phyloP scores from a whole-genome alignment of 2,888 invertebrate species.

The Ormyrus nitidulus region DNA sequence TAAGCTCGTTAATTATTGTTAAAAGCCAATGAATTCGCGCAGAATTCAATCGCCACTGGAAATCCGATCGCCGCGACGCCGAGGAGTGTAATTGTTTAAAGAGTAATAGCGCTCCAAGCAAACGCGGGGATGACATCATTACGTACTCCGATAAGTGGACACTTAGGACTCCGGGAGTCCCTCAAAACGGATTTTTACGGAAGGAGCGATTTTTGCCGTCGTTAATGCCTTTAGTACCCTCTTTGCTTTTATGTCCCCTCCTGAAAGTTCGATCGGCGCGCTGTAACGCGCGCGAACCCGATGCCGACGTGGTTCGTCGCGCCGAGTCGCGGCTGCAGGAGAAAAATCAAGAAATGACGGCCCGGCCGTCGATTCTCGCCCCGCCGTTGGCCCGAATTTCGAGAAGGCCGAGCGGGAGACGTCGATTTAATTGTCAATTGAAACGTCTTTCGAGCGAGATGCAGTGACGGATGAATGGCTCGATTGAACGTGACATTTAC shows the following conservation, averaged over 20 bases:
- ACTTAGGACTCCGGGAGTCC: constrained; percentile 48
- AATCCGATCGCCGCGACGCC: too few relatives aligned
- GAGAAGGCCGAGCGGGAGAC: too few relatives aligned
- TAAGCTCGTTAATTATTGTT: too few relatives aligned
- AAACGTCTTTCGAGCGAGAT: too few relatives aligned
- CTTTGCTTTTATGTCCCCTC: constrained; percentile 57
- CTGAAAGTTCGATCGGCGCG: constrained; percentile 57
- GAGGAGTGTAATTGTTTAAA: constrained; percentile 40
- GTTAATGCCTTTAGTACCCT: constrained; percentile 60
- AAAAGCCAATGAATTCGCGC: too few relatives aligned
- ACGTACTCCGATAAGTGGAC: constrained; percentile 53
- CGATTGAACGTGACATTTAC: too few relatives aligned
- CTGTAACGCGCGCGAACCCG: constrained; percentile 41
- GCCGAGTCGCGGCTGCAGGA: constrained; percentile 9
- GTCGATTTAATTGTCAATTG: too few relatives aligned
- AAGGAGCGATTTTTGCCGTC: constrained; percentile 58
- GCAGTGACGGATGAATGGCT: too few relatives aligned
- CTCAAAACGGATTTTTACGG: constrained; percentile 55
- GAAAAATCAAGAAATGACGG: constrained; percentile 3
- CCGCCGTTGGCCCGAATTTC: too few relatives aligned
- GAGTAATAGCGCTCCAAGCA: constrained; percentile 7
- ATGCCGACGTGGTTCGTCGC: constrained; percentile 26
- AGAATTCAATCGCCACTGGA: too few relatives aligned
- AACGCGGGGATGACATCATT: constrained; percentile 44
- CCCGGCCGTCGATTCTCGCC: neutral